Base-by-base conservation (phyloP, 1,140 invertebrate genomes). In the Antheraea mylitta region DNA sequence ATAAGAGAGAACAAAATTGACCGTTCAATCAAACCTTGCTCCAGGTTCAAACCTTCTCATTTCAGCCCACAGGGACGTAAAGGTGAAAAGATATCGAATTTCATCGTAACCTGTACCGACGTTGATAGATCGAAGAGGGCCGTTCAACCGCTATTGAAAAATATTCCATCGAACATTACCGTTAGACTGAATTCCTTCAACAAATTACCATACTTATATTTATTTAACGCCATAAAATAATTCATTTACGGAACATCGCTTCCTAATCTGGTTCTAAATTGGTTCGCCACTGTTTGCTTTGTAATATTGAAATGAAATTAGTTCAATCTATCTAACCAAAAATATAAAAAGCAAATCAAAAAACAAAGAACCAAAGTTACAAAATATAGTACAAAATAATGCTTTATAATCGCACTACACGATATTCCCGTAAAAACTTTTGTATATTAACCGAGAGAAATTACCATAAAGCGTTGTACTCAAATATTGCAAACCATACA, bases 11-110 rank as follows among this genome's bases (percentile, higher is more conserved):
- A 53, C 11, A 53, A 16, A 53, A 53, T 53, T 53, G 45, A 53
- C 45, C 45, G 45, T 53, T 53, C 45, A 16, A 53, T 53, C 45
- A 53, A 53, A 53, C 45, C 45, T 53, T n/a, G 45, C 45, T 53
- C 45, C 6, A 16, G 16, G 45, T 53, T 53, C 45, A n/a, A 53
- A 53, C 45, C 16, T 53, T 53, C 45, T 53, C 16, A 53, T 53
- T 53, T 16, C 45, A 53, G 45, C 45, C 45, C 10, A 42, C 38
- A 42, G 38, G 38, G 38, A 42, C 38, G 45, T 53, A 53, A 53
- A 53, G 45, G 45, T 53, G 45, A 53, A 53, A 53, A 53, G 45
- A 53, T 53, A 53, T 53, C 45, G 45, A 53, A 53, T 9, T 53
- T 53, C 45, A 53, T 53, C 16, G 11, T 53, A 53, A 53, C 45